Evolutionary conservation across 2,113 vertebrate genomes (phyloP).

Genomic region (Vombatus ursinus): DNA sequence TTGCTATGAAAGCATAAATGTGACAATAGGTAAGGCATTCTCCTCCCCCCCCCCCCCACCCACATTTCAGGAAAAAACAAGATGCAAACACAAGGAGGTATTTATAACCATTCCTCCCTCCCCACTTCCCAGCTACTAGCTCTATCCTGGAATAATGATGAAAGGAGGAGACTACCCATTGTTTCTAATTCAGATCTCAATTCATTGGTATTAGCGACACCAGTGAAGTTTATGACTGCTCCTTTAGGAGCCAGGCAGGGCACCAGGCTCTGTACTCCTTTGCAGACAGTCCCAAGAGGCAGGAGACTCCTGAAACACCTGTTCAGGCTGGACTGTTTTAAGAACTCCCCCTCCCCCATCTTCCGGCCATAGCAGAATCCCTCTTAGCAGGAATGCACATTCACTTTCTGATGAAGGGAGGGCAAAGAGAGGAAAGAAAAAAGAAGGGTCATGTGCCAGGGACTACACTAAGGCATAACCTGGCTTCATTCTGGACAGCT

Average conservation of each 20-base stretch:
- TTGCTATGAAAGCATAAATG: conserved; percentile 85
- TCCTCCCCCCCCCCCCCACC: neutral
- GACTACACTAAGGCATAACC: neutral
- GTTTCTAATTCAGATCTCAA: neutral
- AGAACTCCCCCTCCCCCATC: neutral
- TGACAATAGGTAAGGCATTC: conserved; percentile 19
- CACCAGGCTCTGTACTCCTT: neutral
- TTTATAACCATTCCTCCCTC: neutral
- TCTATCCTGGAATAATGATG: neutral
- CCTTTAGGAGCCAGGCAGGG: conserved; percentile 50
- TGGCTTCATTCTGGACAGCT: neutral
- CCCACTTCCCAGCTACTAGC: no score
- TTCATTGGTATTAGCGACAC: neutral
- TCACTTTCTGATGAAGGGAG: neutral
- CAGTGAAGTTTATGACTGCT: neutral
- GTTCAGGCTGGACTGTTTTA: neutral
- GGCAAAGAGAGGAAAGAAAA: conserved; percentile 19
- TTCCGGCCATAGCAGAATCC: neutral
- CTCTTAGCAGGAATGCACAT: conserved; percentile 6
- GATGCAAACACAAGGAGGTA: neutral
- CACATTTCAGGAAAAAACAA: conserved; percentile 21
- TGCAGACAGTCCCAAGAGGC: neutral
- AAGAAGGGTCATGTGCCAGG: neutral
- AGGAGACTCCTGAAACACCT: neutral
- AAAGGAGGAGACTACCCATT: neutral